Conservation (phyloP, 2,113 vertebrate genomes). For the Arvicanthis niloticus region DNA sequence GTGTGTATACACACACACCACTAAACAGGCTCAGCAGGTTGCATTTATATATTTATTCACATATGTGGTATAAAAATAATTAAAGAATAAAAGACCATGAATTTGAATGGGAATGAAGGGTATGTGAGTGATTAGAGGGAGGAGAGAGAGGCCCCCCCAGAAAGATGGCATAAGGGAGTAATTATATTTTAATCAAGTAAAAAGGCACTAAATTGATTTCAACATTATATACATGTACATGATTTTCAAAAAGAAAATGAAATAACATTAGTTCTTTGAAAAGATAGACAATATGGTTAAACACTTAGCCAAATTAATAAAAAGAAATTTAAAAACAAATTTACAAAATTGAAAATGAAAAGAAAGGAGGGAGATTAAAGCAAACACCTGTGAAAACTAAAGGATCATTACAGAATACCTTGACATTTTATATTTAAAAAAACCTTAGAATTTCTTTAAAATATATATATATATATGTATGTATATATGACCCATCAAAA, state of each 20-base stretch:
- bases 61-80: not conserved
- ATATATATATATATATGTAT: not conserved
- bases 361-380: not conserved
- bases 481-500: not conserved
- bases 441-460: too few relatives aligned
- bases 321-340: not conserved
- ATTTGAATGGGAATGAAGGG: not conserved
- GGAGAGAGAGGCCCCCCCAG: not conserved
- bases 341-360: not conserved
- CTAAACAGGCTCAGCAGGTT: not conserved
- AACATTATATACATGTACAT: not conserved
- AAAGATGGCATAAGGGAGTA: not conserved
- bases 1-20: not conserved
- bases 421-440: not conserved
- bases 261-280: not conserved
- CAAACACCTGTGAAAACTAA: not conserved
- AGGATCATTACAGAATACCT: not conserved
- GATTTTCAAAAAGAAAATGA: not conserved
- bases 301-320: not conserved
- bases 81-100: not conserved
- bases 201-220: not conserved
- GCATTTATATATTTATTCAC: not conserved
- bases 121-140: not conserved
- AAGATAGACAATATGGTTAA: not conserved
- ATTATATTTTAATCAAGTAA: not conserved